Conservation (phyloP, 2,888 invertebrate species). For the Papilio elwesi region DNA sequence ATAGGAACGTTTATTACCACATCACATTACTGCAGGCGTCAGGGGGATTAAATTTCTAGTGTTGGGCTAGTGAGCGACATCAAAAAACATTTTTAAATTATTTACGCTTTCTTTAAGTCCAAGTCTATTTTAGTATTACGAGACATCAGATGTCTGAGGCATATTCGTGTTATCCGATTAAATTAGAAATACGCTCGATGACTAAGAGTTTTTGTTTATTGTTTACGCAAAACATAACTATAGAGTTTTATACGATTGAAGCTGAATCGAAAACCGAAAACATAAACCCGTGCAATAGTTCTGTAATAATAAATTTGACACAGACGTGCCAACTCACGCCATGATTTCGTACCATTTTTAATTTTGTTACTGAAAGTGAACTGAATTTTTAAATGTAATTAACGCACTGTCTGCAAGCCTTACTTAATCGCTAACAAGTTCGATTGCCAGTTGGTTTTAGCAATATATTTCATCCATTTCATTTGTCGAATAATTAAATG, state of each 20-base stretch:
- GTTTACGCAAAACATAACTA: not conserved
- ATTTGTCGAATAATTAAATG: not conserved
- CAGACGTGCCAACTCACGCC: not conserved
- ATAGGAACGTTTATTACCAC: conserved; percentile 25
- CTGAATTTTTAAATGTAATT: not conserved
- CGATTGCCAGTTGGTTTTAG: not conserved
- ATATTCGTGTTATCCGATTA: not conserved
- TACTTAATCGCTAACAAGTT: not conserved
- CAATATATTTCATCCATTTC: not conserved
- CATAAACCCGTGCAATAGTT: too few species aligned
- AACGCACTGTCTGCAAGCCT: not conserved
- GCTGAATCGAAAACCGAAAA: too few species aligned
- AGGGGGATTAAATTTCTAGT: conserved; percentile 9
- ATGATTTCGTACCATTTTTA: not conserved
- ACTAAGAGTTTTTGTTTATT: too few species aligned
- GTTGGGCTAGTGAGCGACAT: not conserved
- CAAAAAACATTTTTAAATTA: conserved; percentile 13
- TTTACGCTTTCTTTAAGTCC: conserved; percentile 14
- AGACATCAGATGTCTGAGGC: not conserved
- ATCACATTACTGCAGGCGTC: conserved; percentile 7
- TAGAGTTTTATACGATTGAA: too few species aligned
- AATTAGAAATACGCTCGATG: not conserved
- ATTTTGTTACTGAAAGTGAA: not conserved
- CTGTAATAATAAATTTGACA: too few species aligned
- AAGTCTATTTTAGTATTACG: conserved; percentile 23